A percentile compares a stretch with the other conserved stretches of the same genome.
Conservation (phyloP, 2,888 invertebrate species). For the Choreutis nemorana region DNA sequence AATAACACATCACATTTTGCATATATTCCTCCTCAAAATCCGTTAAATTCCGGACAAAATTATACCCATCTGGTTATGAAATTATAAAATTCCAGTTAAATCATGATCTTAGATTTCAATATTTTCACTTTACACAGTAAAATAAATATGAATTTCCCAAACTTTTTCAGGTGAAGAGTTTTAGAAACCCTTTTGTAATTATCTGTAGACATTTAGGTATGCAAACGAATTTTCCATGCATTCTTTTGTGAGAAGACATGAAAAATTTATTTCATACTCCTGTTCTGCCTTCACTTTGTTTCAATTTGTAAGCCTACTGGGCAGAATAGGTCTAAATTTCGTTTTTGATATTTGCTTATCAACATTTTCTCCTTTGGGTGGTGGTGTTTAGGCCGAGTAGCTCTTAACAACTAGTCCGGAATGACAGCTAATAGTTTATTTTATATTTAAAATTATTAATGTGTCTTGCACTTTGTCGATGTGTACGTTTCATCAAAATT, state of each 20-base stretch:
- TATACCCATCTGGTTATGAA: no score
- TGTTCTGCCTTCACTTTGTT: conserved; percentile 50
- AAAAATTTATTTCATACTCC: conserved; percentile 39
- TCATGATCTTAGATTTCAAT: neutral
- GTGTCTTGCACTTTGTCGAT: conserved; percentile 38
- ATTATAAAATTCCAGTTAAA: no score
- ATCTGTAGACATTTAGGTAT: no score
- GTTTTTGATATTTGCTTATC: conserved; percentile 65
- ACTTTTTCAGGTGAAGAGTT: conserved; percentile 54
- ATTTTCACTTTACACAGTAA: neutral
- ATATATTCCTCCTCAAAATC: conserved; percentile 21
- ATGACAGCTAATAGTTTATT: conserved; percentile 55
- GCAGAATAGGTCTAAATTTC: conserved; percentile 68
- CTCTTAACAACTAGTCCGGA: conserved; percentile 51
- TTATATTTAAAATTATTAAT: conserved; percentile 38
- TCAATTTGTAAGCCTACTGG: conserved; percentile 28
- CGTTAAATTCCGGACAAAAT: conserved; percentile 35
- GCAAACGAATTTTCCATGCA: no score
- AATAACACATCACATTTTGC: conserved; percentile 5
- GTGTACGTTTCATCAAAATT: conserved; percentile 55
- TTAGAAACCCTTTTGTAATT: no score
- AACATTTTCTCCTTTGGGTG: conserved; percentile 49
- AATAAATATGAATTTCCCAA: conserved; percentile 8
- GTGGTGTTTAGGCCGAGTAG: conserved; percentile 62
- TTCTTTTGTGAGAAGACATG: no score